These are phyloP conservation scores for Odocoileus virginianus DNA, from an alignment of 2,113 vertebrate species.

Conservation along the genomic window DNA sequence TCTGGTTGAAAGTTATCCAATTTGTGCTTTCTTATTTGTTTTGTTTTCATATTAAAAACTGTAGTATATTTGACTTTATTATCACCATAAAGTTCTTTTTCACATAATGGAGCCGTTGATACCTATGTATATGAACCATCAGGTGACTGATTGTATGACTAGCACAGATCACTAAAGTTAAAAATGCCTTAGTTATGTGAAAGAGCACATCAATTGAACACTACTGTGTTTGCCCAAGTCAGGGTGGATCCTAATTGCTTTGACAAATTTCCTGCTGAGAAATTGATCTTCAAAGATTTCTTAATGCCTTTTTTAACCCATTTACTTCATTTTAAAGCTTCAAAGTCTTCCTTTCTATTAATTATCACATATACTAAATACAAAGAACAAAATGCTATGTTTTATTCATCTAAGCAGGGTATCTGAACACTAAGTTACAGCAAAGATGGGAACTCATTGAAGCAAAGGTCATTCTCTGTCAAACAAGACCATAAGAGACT, in stretches of 20 bases:
- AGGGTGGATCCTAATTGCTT: slow-evolving; percentile 69
- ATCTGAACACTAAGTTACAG: slow-evolving; percentile 66
- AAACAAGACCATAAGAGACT: slow-evolving; percentile 58
- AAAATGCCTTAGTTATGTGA: slow-evolving; percentile 58
- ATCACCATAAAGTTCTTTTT: neutral
- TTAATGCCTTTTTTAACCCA: slow-evolving; percentile 52
- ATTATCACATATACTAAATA: slow-evolving; percentile 71
- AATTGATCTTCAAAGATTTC: slow-evolving; percentile 77
- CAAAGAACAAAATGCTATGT: slow-evolving; percentile 68
- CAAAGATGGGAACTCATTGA: slow-evolving; percentile 57
- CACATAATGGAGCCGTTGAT: neutral
- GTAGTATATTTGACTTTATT: neutral
- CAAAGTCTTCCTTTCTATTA: slow-evolving; percentile 74
- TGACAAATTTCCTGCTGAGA: slow-evolving; percentile 76
- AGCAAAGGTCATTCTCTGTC: slow-evolving; percentile 71
- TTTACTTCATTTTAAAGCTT: slow-evolving; percentile 67
- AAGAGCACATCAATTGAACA: slow-evolving; percentile 66
- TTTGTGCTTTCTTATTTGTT: neutral
- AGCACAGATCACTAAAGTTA: neutral
- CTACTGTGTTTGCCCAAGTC: slow-evolving; percentile 58
- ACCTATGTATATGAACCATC: neutral
- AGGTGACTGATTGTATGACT: neutral
- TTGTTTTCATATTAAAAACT: neutral
- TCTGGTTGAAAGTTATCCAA: neutral
- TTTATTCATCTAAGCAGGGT: slow-evolving; percentile 68